These are phyloP conservation scores for Quadriops clusia DNA, from an alignment of 2,888 invertebrate species.

Conservation along the genomic window DNA sequence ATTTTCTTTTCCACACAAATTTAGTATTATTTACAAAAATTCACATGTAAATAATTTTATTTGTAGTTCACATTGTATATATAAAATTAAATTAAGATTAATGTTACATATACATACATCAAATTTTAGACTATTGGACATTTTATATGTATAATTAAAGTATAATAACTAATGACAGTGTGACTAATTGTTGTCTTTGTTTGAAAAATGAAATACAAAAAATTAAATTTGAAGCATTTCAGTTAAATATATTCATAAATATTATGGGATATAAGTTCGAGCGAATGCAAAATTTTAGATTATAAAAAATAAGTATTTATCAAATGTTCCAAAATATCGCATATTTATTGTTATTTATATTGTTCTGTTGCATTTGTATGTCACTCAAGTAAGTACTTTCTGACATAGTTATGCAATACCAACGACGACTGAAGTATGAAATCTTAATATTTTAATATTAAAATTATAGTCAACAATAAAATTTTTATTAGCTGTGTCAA, in stretches of 20 bases:
- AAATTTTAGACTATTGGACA: slow-evolving; percentile 1
- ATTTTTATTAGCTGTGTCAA: slow-evolving; percentile 8
- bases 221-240: slow-evolving; percentile 25
- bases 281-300: slow-evolving; percentile 8
- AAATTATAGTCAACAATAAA: slow-evolving; percentile 1
- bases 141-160: slow-evolving; percentile 2
- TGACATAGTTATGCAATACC: too few species aligned
- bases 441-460: slow-evolving; percentile 1
- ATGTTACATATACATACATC: slow-evolving; percentile 1
- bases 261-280: slow-evolving; percentile 1
- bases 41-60: too few species aligned
- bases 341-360: slow-evolving; percentile 6
- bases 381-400: too few species aligned
- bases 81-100: too few species aligned
- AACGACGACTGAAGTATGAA: too few species aligned
- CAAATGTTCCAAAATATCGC: slow-evolving; percentile 6
- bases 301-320: slow-evolving; percentile 7
- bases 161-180: too few species aligned
- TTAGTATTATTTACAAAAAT: too few species aligned
- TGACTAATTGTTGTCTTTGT: too few species aligned
- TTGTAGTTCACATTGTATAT: too few species aligned
- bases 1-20: too few species aligned
- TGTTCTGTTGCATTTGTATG: too few species aligned
- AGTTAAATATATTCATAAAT: slow-evolving; percentile 12
- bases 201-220: slow-evolving; percentile 5